Evolutionary conservation across 1,140 invertebrate species (phyloP), one percentile per base, ranked within the genome.

Genomic region (Hyles euphorbiae): DNA sequence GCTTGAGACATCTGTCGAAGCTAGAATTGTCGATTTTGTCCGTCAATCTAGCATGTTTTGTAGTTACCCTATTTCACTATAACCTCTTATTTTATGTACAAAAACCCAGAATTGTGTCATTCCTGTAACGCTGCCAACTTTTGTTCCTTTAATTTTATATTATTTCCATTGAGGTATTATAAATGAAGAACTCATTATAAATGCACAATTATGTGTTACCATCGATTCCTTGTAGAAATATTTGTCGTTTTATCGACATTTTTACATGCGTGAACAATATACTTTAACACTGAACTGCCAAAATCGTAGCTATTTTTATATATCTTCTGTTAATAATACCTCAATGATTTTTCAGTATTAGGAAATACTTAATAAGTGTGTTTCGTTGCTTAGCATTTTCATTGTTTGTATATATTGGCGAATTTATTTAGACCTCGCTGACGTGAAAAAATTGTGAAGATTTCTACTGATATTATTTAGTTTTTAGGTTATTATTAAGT

Each of bases 391-490:
- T 33, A 34, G 48, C 48, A 48, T 49, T 36, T 45, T 11, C 44
- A 53, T 60, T 60, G 49, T 64, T 44, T 64, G 62, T 64, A 64
- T 60, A 64, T 64, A 63, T 59, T 59, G 60, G 62, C 33, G 32
- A 50, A 60, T 58, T 64, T 53, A 34, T 63, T 55, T 22, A 54
- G 10, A 63, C 56, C 61, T 62, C 51, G 52, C 56, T 58, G 22
- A 34, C 33, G 53, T 11, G 5, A 50, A 49, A n/a, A 54, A 44
- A 33, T 33, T 22, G 56, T 46, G 53, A 50, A 43, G 34, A 44
- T 50, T 50, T 22, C 34, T 5, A 22, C 34, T 58, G 46, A 60
- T 58, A 56, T 60, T 70, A 66, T 52, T 59, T 61, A 61, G 61
- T 48, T 34, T 58, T 61, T 47, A 46, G 57, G 58, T 60, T 58